Conservation (phyloP, 2,797 vertebrate genomes). For the Protosalanx chinensis region DNA sequence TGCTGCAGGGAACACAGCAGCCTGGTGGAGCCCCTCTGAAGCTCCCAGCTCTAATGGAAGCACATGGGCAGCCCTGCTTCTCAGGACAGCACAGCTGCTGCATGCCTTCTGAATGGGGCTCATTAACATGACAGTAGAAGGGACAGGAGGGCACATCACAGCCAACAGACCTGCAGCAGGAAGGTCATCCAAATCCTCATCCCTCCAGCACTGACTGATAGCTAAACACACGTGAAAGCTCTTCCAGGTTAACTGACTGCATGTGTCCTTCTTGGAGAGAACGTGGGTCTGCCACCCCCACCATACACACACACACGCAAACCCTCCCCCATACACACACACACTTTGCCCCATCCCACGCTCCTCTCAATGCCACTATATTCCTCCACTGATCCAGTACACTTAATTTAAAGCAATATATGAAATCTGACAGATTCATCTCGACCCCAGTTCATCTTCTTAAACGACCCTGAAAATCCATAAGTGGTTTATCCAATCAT, state of each 20-base stretch:
- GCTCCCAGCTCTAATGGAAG: no score
- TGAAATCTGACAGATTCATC: background rate
- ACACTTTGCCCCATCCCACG: conserved; percentile 11
- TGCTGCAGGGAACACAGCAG: no score
- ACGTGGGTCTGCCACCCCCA: background rate
- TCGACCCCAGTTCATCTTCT: background rate
- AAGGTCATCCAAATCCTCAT: background rate
- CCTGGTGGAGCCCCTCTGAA: no score
- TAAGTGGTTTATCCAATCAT: conserved; percentile 1
- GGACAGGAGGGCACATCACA: background rate
- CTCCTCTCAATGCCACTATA: conserved; percentile 23
- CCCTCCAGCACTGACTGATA: background rate
- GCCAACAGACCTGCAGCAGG: background rate
- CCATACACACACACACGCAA: background rate
- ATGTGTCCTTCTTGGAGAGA: conserved; percentile 13
- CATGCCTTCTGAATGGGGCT: no score
- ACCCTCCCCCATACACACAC: background rate
- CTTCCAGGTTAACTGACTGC: conserved; percentile 18
- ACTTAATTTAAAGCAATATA: background rate
- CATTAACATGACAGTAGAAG: no score
- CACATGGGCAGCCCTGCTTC: no score
- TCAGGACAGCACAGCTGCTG: no score
- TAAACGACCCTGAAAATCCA: background rate
- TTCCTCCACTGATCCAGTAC: background rate
- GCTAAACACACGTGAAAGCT: background rate